These are phyloP conservation scores for Rallus limicola DNA, from an alignment of 2,113 vertebrate genomes.

Conservation along the genomic window DNA sequence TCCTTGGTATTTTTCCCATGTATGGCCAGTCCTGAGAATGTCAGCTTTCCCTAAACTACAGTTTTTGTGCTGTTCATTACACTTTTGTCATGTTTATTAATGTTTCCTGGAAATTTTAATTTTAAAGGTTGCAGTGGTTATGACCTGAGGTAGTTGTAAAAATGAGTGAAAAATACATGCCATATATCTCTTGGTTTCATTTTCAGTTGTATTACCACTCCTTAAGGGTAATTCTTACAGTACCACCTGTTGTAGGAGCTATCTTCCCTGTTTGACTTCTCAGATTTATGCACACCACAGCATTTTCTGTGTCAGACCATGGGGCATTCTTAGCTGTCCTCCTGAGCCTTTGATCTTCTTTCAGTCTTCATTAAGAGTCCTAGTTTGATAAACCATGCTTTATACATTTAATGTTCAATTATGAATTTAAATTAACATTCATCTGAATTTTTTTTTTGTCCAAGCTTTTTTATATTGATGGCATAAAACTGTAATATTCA, in stretches of 20 bases:
- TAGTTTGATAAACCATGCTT: background rate
- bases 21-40: background rate
- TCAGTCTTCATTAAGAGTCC: background rate
- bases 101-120: background rate
- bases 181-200: background rate
- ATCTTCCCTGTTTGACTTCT: background rate
- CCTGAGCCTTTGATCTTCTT: background rate
- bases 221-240: background rate
- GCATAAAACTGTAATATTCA: background rate
- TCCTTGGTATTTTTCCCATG: background rate
- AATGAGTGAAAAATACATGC: background rate
- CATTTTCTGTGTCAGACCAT: background rate
- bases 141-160: background rate
- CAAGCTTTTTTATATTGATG: background rate
- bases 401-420: background rate
- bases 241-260: accelerated
- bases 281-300: background rate
- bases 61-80: background rate
- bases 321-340: background rate
- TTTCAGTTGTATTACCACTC: background rate
- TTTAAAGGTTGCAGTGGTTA: background rate
- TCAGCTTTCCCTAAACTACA: background rate
- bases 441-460: background rate
- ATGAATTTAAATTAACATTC: background rate
- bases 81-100: background rate